Conservation (phyloP, 1,140 invertebrate species). For the Venustaconcha ellipsiformis region DNA sequence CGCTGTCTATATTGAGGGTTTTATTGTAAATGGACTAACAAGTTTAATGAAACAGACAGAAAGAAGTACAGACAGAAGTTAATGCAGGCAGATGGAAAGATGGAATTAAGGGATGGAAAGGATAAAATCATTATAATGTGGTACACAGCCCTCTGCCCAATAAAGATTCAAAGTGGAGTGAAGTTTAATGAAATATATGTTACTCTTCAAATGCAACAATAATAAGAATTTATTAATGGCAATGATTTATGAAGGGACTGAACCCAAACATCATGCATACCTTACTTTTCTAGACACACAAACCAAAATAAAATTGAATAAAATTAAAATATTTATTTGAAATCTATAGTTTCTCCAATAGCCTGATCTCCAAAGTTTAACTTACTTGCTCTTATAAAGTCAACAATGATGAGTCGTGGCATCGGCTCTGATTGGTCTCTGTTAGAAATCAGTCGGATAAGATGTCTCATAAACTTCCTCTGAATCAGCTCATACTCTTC, state of each 20-base stretch:
- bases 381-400: constrained; percentile 54
- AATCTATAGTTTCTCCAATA: background rate
- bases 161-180: too few relatives aligned
- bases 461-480: constrained; percentile 61
- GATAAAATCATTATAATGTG: too few relatives aligned
- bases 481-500: constrained; percentile 63
- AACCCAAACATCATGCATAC: background rate
- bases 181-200: too few relatives aligned
- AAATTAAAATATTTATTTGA: constrained; percentile 1
- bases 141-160: too few relatives aligned
- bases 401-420: constrained; percentile 52
- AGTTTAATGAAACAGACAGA: too few relatives aligned
- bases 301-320: background rate
- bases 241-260: background rate
- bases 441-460: constrained; percentile 43
- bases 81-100: too few relatives aligned
- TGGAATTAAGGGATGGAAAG: too few relatives aligned
- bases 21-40: too few relatives aligned
- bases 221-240: background rate
- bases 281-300: constrained; percentile 10
- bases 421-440: constrained; percentile 44
- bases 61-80: too few relatives aligned
- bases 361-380: background rate
- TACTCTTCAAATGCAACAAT: background rate
- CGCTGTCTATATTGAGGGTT: too few relatives aligned